phyloP scores from a whole-genome alignment of 2,797 vertebrate genomes.

The Ctenosaura bakeri region DNA sequence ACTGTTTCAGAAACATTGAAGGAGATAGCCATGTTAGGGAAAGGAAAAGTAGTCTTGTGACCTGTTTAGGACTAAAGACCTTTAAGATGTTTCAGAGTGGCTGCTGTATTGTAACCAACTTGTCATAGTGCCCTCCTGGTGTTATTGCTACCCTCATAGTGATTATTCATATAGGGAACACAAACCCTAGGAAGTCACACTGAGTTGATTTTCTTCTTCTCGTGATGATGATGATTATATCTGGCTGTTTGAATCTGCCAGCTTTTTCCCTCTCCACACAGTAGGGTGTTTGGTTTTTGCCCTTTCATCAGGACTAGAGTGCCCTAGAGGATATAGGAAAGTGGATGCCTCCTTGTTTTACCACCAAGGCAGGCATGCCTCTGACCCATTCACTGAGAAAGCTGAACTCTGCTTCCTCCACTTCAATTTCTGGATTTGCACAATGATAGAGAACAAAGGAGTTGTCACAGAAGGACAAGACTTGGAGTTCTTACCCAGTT shows the following conservation, averaged over 20 bases:
- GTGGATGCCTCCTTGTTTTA: conserved; percentile 13
- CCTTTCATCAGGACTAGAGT: not conserved
- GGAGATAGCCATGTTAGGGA: too few species aligned
- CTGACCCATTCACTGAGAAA: not conserved
- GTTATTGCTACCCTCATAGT: not conserved
- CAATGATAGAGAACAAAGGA: not conserved
- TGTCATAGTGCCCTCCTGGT: too few species aligned
- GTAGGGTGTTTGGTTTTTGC: not conserved
- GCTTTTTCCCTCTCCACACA: not conserved
- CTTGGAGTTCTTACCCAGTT: not conserved
- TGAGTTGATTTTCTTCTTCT: not conserved
- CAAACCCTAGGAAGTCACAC: not conserved
- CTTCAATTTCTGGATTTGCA: not conserved
- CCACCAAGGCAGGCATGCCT: not conserved
- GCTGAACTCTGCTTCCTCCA: not conserved
- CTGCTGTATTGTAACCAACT: not conserved
- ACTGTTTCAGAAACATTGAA: not conserved
- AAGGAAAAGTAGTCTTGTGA: too few species aligned
- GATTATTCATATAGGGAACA: not conserved
- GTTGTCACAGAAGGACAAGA: not conserved
- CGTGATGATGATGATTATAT: too few species aligned
- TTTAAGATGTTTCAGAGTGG: too few species aligned
- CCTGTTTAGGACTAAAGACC: too few species aligned
- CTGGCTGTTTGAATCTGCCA: not conserved
- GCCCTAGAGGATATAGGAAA: not conserved